Evolutionary conservation across 2,797 vertebrate species (phyloP).

Genomic region (Chloroceryle amazona): DNA sequence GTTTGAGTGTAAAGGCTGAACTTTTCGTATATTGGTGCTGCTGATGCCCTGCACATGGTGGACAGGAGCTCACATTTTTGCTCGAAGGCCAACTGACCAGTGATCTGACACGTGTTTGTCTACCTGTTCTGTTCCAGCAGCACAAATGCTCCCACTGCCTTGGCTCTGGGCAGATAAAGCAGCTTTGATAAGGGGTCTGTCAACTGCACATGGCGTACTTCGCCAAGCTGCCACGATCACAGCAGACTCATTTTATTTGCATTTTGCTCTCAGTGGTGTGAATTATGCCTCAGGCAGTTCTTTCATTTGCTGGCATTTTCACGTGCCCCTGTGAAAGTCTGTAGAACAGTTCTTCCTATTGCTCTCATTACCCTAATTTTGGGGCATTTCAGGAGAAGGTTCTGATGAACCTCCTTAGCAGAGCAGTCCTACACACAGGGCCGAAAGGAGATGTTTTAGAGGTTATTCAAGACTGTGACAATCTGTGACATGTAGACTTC

Average conservation of each 20-base stretch:
- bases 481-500: background rate
- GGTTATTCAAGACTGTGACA: background rate
- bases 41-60: background rate
- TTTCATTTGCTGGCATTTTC: background rate
- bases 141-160: background rate
- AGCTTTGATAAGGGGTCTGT: background rate
- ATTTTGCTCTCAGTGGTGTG: background rate
- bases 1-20: background rate
- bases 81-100: background rate
- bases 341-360: background rate
- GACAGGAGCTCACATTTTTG: background rate
- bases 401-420: background rate
- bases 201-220: background rate
- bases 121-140: background rate
- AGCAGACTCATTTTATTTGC: accelerated
- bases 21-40: background rate
- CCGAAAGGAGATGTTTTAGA: background rate
- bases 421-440: background rate
- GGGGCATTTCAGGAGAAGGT: background rate
- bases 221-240: accelerated
- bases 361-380: background rate
- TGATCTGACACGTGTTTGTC: accelerated
- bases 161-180: background rate
- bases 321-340: background rate
- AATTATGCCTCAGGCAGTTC: background rate